phyloP scores from a whole-genome alignment of 2,797 vertebrate genomes.

The Gastrophryne carolinensis region DNA sequence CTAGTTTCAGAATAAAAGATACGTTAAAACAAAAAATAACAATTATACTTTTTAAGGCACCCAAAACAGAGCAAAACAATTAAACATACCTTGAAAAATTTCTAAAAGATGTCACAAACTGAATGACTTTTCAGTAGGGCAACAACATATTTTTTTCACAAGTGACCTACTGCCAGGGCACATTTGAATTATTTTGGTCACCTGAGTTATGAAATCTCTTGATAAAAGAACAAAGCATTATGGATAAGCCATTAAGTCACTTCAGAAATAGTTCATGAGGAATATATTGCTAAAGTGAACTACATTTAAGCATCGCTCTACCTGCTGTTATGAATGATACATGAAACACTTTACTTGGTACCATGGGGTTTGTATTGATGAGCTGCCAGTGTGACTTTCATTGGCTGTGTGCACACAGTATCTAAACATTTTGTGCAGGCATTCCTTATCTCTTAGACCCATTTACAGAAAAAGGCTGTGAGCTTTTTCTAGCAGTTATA shows the following conservation, averaged over 20 bases:
- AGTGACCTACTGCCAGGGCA: conserved; percentile 60
- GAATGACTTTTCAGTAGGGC: conserved; percentile 13
- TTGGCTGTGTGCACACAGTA: conserved; percentile 44
- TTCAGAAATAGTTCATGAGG: conserved; percentile 64
- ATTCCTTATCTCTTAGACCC: conserved; percentile 13
- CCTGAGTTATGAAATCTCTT: conserved; percentile 60
- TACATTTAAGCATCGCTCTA: conserved; percentile 59
- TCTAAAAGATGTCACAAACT: too few species aligned
- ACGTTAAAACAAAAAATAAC: too few species aligned
- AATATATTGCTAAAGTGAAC: conserved; percentile 59
- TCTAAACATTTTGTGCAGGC: conserved; percentile 11
- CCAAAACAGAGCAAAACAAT: too few species aligned
- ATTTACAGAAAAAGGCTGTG: neutral
- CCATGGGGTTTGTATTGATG: conserved; percentile 56
- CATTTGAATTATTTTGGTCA: conserved; percentile 61
- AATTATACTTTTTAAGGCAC: too few species aligned
- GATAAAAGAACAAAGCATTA: conserved; percentile 63
- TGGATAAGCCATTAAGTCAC: conserved; percentile 66
- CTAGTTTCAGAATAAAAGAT: too few species aligned
- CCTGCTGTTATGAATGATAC: conserved; percentile 64
- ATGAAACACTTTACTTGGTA: conserved; percentile 63
- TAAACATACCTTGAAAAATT: too few species aligned
- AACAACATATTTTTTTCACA: conserved; percentile 59
- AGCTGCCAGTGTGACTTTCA: conserved; percentile 57
- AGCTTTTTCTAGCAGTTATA: neutral